Evolutionary conservation across 2,113 vertebrate species (phyloP).

Genomic region (Oplegnathus fasciatus): DNA sequence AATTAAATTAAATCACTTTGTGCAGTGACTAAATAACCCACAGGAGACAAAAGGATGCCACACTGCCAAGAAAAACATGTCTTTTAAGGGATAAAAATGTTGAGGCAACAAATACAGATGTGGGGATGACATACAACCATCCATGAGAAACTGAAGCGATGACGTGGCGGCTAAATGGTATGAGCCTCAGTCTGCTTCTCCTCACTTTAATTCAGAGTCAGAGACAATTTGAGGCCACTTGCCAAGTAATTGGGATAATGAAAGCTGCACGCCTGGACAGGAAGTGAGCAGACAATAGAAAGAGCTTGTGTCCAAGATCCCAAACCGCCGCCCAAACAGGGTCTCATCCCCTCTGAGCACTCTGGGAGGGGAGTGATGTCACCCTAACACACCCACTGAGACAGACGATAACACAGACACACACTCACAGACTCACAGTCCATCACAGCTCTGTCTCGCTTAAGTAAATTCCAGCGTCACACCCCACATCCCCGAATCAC

Average conservation of each 20-base stretch:
- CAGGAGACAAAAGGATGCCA: not conserved
- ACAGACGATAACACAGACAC: not conserved
- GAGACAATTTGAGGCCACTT: slow-evolving; percentile 40
- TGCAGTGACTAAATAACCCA: not conserved
- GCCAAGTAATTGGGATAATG: slow-evolving; percentile 45
- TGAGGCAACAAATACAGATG: slow-evolving; percentile 42
- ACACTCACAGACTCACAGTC: slow-evolving; percentile 14
- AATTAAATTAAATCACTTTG: not conserved
- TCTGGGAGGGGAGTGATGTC: slow-evolving; percentile 60
- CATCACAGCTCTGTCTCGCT: slow-evolving; percentile 42
- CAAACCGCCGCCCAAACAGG: slow-evolving; percentile 22
- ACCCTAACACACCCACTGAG: slow-evolving; percentile 21
- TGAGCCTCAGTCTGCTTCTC: slow-evolving; percentile 36
- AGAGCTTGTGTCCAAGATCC: slow-evolving; percentile 50
- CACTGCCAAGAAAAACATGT: slow-evolving; percentile 12
- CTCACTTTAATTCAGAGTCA: slow-evolving; percentile 45
- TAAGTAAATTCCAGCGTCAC: slow-evolving; percentile 63
- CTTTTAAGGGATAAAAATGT: not conserved
- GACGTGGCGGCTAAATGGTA: slow-evolving; percentile 3
- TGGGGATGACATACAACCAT: slow-evolving; percentile 24
- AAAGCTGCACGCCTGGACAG: slow-evolving; percentile 42
- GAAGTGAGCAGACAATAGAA: slow-evolving; percentile 66
- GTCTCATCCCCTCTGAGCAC: slow-evolving; percentile 53
- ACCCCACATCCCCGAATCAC: slow-evolving; percentile 55
- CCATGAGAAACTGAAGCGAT: slow-evolving; percentile 6